Evolutionary conservation across 2,888 invertebrate species (phyloP), one percentile per base, ranked within the genome.

Genomic region (Pristionchus maxplancki): DNA sequence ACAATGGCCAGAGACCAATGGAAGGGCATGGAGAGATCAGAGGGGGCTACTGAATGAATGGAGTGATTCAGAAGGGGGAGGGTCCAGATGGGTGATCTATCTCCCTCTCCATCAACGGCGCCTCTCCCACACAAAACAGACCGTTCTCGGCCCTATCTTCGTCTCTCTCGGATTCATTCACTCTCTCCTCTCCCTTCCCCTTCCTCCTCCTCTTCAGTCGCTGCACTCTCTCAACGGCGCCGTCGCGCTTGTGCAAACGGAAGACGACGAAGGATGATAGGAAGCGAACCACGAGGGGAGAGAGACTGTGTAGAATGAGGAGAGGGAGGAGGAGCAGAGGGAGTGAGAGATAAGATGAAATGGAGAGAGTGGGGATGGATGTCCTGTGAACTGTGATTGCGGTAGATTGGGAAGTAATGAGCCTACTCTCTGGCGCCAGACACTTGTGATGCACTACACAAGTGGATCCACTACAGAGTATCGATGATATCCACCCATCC

Each of bases 401-500:
- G 37, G 74, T 74, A 74, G 74, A 74, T 74, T 74, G 74, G 74
- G 74, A 74, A 74, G 74, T 74, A 74, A 74, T 74, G 74, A 74
- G 74, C 37, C 74, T 74, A 74, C 74, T 74, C 31, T 74, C 37
- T 74, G 74, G 74, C 74, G 74, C 74, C 74, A 74, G 74, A 74
- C 74, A 74, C 1, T 40, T 24, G 20, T 31, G 40, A 17, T 74
- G 40, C 37, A 74, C 74, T 74, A 74, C 74, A 74, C 74, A 74
- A 74, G 74, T 31, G 74, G 9, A 24, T 40, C 37, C 74, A 40
- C 74, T 24, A 74, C n/a, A 24, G 74, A 37, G 74, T 24, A 40
- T 44, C 31, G 74, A 37, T 74, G 37, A 40, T 31, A 67, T 24
- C 40, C 8, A 4, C 74, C 74, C n/a, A n/a, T 24, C 20, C 40